phyloP scores from a whole-genome alignment of 2,888 invertebrate species.

The Harpalus rubripes region DNA sequence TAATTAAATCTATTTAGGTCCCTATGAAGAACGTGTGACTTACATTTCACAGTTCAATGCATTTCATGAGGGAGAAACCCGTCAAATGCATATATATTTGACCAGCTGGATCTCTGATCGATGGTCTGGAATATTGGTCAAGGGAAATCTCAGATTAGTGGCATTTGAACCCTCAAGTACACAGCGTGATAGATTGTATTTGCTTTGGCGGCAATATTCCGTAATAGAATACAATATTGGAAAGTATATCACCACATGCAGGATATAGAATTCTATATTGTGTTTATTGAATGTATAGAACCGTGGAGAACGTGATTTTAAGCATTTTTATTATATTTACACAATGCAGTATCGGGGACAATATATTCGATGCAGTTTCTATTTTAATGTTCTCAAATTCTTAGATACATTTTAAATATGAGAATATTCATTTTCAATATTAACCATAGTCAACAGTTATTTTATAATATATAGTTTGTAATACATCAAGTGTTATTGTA shows the following conservation, averaged over 20 bases:
- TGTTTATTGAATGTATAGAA: not conserved
- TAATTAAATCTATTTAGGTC: too few relatives aligned
- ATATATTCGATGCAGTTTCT: too few relatives aligned
- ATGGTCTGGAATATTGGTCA: conserved; percentile 14
- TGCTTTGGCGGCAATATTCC: not conserved
- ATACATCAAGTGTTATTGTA: too few relatives aligned
- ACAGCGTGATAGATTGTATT: not conserved
- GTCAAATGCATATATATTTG: conserved; percentile 22
- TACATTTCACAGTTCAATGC: not conserved
- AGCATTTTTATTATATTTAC: not conserved
- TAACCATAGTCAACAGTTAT: too few relatives aligned
- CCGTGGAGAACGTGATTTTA: not conserved
- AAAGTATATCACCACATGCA: not conserved
- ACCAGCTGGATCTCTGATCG: conserved; percentile 16
- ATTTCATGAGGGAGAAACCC: not conserved
- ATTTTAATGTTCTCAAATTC: too few relatives aligned
- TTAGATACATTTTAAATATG: too few relatives aligned
- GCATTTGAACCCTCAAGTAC: not conserved
- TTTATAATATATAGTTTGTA: too few relatives aligned
- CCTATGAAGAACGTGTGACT: not conserved
- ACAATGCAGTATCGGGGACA: not conserved
- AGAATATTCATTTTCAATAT: too few relatives aligned
- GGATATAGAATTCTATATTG: too few relatives aligned
- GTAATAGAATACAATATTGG: not conserved
- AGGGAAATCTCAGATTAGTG: conserved; percentile 25